Conservation (phyloP, 2,888 invertebrate species). For the Nowickia ferox region DNA sequence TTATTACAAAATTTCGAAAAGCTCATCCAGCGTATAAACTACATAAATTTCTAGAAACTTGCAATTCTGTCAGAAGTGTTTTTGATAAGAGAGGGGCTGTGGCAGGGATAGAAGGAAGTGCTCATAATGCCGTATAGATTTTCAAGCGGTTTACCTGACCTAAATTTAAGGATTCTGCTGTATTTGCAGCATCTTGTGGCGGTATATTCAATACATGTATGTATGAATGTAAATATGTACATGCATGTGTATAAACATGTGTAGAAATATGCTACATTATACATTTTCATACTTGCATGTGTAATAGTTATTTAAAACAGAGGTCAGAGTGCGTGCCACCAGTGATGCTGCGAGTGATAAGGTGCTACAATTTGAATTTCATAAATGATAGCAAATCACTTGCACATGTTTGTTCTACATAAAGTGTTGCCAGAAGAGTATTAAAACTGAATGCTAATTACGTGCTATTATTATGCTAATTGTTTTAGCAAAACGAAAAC, state of each 20-base stretch:
- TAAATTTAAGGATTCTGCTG: conserved; percentile 34
- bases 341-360: too few relatives aligned
- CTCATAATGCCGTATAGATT: conserved; percentile 7
- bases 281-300: not conserved
- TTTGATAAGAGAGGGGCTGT: not conserved
- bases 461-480: too few relatives aligned
- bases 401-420: too few relatives aligned
- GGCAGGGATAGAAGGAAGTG: not conserved
- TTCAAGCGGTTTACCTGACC: conserved; percentile 52
- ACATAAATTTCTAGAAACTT: conserved; percentile 13
- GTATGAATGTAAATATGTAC: not conserved
- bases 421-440: too few relatives aligned
- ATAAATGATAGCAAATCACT: too few relatives aligned
- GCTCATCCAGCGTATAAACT: conserved; percentile 47
- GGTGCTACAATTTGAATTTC: too few relatives aligned
- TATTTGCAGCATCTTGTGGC: conserved; percentile 52
- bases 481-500: too few relatives aligned
- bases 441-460: too few relatives aligned
- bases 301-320: too few relatives aligned
- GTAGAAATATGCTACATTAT: not conserved
- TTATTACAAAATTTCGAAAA: conserved; percentile 53
- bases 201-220: conserved; percentile 31
- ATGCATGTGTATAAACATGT: not conserved
- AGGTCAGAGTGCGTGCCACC: too few relatives aligned
- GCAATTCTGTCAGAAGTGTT: conserved; percentile 9